Evolutionary conservation across 2,113 vertebrate genomes (phyloP).

Genomic region (Poecile atricapillus): DNA sequence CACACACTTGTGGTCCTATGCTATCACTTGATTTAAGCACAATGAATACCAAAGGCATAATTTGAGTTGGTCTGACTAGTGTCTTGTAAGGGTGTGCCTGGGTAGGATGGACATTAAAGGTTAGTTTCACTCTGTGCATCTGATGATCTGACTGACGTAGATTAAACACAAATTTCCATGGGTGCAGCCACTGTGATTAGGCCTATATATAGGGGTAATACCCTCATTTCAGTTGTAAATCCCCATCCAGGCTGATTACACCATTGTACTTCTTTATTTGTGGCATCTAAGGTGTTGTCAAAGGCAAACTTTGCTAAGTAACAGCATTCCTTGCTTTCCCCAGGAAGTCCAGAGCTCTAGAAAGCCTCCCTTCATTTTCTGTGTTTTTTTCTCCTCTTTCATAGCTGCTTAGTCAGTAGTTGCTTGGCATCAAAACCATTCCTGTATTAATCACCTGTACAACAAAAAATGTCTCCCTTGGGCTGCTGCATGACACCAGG

Average conservation of each 20-base stretch:
- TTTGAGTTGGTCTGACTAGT: not conserved
- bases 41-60: not conserved
- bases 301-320: not conserved
- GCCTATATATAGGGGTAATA: too few relatives aligned
- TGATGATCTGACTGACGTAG: not conserved
- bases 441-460: not conserved
- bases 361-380: not conserved
- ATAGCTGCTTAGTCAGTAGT: not conserved
- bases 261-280: not conserved
- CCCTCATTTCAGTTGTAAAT: not conserved
- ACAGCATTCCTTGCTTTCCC: not conserved
- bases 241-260: not conserved
- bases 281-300: not conserved
- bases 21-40: not conserved
- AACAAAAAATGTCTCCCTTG: not conserved
- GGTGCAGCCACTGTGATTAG: not conserved
- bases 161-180: not conserved
- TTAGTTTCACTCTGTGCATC: not conserved
- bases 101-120: not conserved
- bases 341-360: not conserved
- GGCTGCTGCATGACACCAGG: not conserved
- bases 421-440: not conserved
- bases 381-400: not conserved
- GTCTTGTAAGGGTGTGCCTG: not conserved
- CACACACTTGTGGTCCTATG: too few relatives aligned